Evolutionary conservation across 2,888 invertebrate genomes (phyloP).

Genomic region (Cantharis lateralis): DNA sequence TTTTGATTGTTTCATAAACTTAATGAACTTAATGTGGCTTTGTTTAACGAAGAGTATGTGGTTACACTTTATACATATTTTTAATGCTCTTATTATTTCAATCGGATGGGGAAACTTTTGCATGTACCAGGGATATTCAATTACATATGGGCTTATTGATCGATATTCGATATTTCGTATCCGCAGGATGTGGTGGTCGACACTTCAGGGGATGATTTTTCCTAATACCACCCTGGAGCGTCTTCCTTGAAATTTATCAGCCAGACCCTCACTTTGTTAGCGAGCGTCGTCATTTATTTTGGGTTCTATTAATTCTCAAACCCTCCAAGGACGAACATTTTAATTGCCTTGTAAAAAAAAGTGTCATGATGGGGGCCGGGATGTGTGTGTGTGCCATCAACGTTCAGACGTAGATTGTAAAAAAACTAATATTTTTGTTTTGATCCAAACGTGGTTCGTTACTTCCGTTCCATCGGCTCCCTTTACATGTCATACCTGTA

Average conservation of each 20-base stretch:
- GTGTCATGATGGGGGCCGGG: background rate
- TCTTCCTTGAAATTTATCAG: background rate
- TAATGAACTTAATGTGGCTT: slow-evolving; percentile 19
- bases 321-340: background rate
- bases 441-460: background rate
- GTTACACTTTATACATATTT: slow-evolving; percentile 11
- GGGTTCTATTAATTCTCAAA: background rate
- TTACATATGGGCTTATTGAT: slow-evolving; percentile 19
- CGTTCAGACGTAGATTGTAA: background rate
- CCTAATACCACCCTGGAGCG: background rate
- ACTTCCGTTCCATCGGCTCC: slow-evolving; percentile 16
- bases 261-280: slow-evolving; percentile 23
- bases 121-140: slow-evolving; percentile 3
- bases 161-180: slow-evolving; percentile 46
- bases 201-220: slow-evolving; percentile 18
- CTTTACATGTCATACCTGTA: slow-evolving; percentile 18
- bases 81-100: background rate
- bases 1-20: slow-evolving; percentile 12
- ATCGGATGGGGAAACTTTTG: background rate
- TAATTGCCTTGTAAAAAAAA: background rate
- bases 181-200: slow-evolving; percentile 45
- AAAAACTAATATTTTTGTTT: slow-evolving; percentile 1
- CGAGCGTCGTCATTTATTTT: slow-evolving; percentile 7
- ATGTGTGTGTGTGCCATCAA: background rate
- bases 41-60: slow-evolving; percentile 12